Evolutionary conservation across 2,113 vertebrate genomes (phyloP), one percentile per base, ranked within the genome.

Genomic region (Corynorhinus townsendii): DNA sequence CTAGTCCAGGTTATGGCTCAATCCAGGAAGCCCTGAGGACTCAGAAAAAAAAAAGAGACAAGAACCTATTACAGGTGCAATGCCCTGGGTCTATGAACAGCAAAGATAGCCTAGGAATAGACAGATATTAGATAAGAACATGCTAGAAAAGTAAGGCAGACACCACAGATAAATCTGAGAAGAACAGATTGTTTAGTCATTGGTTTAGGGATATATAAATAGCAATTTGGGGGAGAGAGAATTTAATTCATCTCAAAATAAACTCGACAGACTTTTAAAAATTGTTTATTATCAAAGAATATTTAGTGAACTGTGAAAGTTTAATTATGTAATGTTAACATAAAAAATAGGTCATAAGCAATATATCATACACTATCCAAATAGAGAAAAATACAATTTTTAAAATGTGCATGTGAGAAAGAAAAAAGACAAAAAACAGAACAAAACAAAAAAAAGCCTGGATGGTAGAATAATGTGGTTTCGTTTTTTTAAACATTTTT

Each of bases 281-380:
- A 52, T 22, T 71, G 77, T 75, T 84, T 88, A 82, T 90, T 93
- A 87, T 89, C 81, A 86, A 91, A 94, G 49, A 54, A 66, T 49
- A 91, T 83, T 91, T 93, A 80, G 45, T 69, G 30, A 87, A 68
- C 75, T 17, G 3, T 71, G n/a, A 71, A 81, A 92, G 19, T 80
- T 93, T n/a, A 35, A 64, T 45, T 12, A 76, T 45, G 85, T 69
- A 79, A 71, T 68, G 47, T 69, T 88, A 82, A 43, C 30, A 4
- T 45, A 91, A 89, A 77, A 94, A 45, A 20, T 12, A 80, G 49
- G 45, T 62, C 82, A 59, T 9, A 43, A 92, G 64, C 49, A 69
- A 3, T 20, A 66, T 38, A 73, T 45, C 28, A 22, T 77, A 86
- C 28, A 33, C 75, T 87, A 87, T 8, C 26, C 24, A 89, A 88